Evolutionary conservation across 2,888 invertebrate genomes (phyloP).

Genomic region (Epistrophe grossulariae): DNA sequence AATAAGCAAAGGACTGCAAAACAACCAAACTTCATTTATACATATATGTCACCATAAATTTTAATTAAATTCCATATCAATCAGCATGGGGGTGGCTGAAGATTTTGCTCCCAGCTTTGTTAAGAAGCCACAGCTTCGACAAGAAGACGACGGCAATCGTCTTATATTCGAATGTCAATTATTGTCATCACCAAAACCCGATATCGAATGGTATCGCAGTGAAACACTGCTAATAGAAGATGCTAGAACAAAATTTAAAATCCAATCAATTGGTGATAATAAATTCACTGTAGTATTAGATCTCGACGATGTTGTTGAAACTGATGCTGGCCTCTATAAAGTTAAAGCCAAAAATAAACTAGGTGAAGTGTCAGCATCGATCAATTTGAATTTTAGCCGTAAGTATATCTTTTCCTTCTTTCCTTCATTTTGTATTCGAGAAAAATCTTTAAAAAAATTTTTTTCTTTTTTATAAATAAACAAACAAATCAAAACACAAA

Average conservation of each 20-base stretch:
- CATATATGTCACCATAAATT: conserved; percentile 63
- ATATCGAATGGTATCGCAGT: conserved; percentile 96
- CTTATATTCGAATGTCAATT: conserved; percentile 97
- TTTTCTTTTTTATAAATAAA: conserved; percentile 22
- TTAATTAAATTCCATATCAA: conserved; percentile 53
- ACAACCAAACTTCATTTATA: conserved; percentile 26
- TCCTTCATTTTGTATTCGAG: not conserved
- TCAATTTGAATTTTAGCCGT: conserved; percentile 99
- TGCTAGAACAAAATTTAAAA: conserved; percentile 93
- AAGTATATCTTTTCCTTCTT: conserved; percentile 85
- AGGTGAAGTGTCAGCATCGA: conserved; percentile 98
- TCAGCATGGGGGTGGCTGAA: conserved; percentile 86
- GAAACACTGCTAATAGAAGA: conserved; percentile 93
- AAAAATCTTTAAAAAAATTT: not conserved
- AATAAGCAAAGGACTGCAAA: conserved; percentile 11
- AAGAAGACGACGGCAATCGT: conserved; percentile 98
- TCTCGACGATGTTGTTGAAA: conserved; percentile 97
- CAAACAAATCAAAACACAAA: conserved; percentile 36
- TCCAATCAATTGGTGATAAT: conserved; percentile 92
- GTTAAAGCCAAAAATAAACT: conserved; percentile 98
- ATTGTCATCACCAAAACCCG: conserved; percentile 93
- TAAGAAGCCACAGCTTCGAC: conserved; percentile 97
- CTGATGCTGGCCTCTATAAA: conserved; percentile 97
- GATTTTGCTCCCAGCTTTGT: conserved; percentile 99
- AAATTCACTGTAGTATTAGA: conserved; percentile 96